A percentile compares a stretch with the other conserved stretches of the same genome.
Evolutionary conservation across 2,888 invertebrate genomes (phyloP).

Genomic region (Flexamia atlantica): DNA sequence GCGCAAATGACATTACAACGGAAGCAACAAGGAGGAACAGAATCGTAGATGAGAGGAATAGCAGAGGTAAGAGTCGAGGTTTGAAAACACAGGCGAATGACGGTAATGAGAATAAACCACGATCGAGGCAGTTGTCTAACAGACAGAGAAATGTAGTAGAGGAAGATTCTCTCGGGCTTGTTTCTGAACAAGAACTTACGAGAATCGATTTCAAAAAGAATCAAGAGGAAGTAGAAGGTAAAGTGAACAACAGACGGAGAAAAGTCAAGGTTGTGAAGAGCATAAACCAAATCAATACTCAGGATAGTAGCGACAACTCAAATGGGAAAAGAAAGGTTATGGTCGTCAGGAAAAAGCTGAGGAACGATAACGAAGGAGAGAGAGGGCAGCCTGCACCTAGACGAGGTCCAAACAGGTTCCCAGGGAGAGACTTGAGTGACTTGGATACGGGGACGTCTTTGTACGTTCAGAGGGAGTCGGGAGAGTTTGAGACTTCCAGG

Average conservation of each 20-base stretch:
- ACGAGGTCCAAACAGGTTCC: conserved; percentile 25
- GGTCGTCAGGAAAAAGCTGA: conserved; percentile 49
- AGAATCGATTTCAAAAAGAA: conserved; percentile 37
- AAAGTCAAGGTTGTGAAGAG: conserved; percentile 59
- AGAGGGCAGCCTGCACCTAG: not conserved
- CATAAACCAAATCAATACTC: conserved; percentile 29
- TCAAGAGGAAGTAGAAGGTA: conserved; percentile 25
- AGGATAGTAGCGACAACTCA: not conserved
- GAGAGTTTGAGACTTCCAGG: conserved; percentile 14
- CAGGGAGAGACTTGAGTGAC: conserved; percentile 44
- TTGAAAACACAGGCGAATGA: not conserved
- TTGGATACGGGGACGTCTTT: conserved; percentile 56
- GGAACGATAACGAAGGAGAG: conserved; percentile 6
- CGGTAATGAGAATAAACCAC: not conserved
- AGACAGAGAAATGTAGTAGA: not conserved
- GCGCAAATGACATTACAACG: not conserved
- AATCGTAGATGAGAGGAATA: not conserved
- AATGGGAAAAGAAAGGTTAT: conserved; percentile 44
- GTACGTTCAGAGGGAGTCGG: conserved; percentile 56
- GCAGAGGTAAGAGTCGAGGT: not conserved
- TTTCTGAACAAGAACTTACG: conserved; percentile 31
- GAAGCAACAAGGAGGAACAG: conserved; percentile 21
- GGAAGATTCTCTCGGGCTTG: conserved; percentile 39
- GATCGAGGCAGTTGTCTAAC: conserved; percentile 1
- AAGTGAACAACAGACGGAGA: conserved; percentile 40